A percentile compares a stretch with the other conserved stretches of the same genome.
Conservation (phyloP, 2,113 vertebrate genomes). For the Anthoscopus minutus region DNA sequence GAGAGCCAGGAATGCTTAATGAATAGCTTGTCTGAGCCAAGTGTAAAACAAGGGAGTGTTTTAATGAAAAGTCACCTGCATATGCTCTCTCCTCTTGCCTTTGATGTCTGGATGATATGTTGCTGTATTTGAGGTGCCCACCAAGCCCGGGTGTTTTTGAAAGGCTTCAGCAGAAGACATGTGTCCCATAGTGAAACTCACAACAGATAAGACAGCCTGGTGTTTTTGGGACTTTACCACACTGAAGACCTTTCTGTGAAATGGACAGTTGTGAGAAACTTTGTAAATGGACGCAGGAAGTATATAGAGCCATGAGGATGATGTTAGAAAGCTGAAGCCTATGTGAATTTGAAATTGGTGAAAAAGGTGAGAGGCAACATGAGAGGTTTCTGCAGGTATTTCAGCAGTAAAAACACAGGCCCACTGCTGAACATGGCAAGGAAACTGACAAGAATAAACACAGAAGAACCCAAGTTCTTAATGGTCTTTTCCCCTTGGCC, state of each 20-base stretch:
- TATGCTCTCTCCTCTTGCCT: background rate
- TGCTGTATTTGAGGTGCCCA: background rate
- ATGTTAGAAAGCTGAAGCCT: background rate
- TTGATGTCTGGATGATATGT: background rate
- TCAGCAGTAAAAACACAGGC: background rate
- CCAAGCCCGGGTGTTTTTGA: background rate
- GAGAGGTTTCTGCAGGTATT: background rate
- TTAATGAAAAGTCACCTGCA: background rate
- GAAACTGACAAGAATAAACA: background rate
- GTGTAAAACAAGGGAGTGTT: background rate
- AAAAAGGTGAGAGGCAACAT: background rate
- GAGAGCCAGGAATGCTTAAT: background rate
- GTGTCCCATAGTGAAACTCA: background rate
- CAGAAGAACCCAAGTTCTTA: background rate
- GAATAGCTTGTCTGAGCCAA: background rate
- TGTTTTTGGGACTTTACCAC: background rate
- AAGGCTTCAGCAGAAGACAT: background rate
- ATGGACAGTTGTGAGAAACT: background rate
- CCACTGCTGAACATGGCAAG: background rate
- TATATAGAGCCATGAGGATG: fast-evolving
- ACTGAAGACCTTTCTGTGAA: background rate
- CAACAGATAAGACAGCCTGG: background rate
- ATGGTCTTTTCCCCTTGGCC: background rate
- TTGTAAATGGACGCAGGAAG: background rate
- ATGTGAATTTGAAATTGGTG: background rate